A percentile compares a stretch with the other conserved stretches of the same genome.
These are phyloP conservation scores for Diplodus sargus DNA, from an alignment of 2,797 vertebrate genomes.

Conservation along the genomic window DNA sequence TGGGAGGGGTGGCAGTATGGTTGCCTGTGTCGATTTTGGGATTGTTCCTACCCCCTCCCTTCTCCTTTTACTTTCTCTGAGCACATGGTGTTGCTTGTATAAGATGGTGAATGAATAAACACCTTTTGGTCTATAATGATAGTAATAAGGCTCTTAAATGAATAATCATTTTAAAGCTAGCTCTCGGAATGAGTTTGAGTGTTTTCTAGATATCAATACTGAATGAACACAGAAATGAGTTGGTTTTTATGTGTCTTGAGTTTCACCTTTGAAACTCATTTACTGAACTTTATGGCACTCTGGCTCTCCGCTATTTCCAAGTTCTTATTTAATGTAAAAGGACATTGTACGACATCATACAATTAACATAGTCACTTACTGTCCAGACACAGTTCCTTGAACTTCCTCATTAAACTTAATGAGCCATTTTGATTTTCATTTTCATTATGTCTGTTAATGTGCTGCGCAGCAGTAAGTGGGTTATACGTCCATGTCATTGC, in stretches of 20 bases:
- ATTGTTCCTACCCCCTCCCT: slow-evolving; percentile 38
- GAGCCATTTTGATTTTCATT: slow-evolving; percentile 31
- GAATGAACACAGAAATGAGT: not conserved
- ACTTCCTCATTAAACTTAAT: slow-evolving; percentile 42
- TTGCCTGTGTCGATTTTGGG: slow-evolving; percentile 72
- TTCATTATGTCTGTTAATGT: slow-evolving; percentile 35
- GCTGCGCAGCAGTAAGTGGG: not conserved
- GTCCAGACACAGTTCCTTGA: slow-evolving; percentile 2
- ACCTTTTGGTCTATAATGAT: not conserved
- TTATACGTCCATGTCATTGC: not conserved
- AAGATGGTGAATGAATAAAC: slow-evolving; percentile 31
- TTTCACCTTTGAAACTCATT: slow-evolving; percentile 19
- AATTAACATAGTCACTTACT: slow-evolving; percentile 14
- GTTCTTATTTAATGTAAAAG: slow-evolving; percentile 15
- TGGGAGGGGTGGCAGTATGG: slow-evolving; percentile 56
- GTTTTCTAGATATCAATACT: not conserved
- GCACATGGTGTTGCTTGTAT: slow-evolving; percentile 37
- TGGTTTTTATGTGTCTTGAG: slow-evolving; percentile 1
- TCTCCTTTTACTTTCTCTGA: slow-evolving; percentile 61
- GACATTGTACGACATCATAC: slow-evolving; percentile 17
- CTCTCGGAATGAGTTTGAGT: not conserved
- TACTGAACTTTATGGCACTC: slow-evolving; percentile 4
- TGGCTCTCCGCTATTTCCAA: slow-evolving; percentile 7
- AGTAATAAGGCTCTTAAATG: not conserved
- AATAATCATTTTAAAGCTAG: not conserved